phyloP scores from a whole-genome alignment of 2,888 invertebrate species.

The Aspidiotus rigidus region DNA sequence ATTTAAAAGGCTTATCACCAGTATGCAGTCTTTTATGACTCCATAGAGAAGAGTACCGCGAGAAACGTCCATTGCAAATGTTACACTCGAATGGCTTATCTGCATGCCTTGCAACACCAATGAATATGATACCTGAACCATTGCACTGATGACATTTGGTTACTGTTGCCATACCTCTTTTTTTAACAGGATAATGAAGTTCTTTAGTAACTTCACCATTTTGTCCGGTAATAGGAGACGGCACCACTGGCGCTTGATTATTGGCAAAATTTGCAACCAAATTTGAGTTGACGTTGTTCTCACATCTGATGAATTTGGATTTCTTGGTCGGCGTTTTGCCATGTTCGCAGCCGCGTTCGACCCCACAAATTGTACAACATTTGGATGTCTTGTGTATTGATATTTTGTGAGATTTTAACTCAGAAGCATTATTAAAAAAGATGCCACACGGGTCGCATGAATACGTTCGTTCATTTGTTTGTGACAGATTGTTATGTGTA shows the following conservation, averaged over 20 bases:
- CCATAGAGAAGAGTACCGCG: slow-evolving; percentile 70
- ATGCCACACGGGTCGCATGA: slow-evolving; percentile 47
- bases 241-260: slow-evolving; percentile 29
- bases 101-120: slow-evolving; percentile 35
- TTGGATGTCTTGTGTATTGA: slow-evolving; percentile 43
- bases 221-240: slow-evolving; percentile 10
- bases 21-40: slow-evolving; percentile 80
- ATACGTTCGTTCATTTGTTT: slow-evolving; percentile 42
- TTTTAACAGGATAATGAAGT: slow-evolving; percentile 67
- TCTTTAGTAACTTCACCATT: slow-evolving; percentile 40
- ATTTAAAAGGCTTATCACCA: slow-evolving; percentile 76
- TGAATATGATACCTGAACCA: slow-evolving; percentile 73
- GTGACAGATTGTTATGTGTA: slow-evolving; percentile 48
- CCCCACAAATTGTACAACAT: slow-evolving; percentile 40
- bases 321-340: slow-evolving; percentile 38
- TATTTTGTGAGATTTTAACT: slow-evolving; percentile 47
- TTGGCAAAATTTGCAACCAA: slow-evolving; percentile 34
- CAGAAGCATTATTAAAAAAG: slow-evolving; percentile 45
- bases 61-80: slow-evolving; percentile 58
- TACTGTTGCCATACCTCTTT: slow-evolving; percentile 69
- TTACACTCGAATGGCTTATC: slow-evolving; percentile 84
- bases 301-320: slow-evolving; percentile 41
- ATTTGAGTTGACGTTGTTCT: slow-evolving; percentile 39
- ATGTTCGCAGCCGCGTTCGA: slow-evolving; percentile 40
- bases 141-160: slow-evolving; percentile 84